Percentiles rank a stretch among this genome's conserved stretches.
Evolutionary conservation across 2,888 invertebrate species (phyloP).

Genomic region (Leptodirus hochenwartii): DNA sequence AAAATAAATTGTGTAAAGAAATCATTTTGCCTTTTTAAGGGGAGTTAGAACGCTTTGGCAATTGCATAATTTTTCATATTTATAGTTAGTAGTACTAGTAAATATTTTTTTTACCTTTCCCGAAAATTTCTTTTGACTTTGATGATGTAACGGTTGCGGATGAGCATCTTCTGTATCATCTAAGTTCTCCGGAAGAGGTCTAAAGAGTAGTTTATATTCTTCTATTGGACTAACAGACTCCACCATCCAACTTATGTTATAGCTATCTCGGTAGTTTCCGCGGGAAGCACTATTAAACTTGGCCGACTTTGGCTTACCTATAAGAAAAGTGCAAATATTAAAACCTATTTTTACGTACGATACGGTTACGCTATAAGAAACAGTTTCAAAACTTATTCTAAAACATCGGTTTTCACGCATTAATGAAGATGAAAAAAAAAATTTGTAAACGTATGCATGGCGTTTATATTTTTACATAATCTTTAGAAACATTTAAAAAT

Average conservation of each 20-base stretch:
- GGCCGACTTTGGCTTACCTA: conserved; percentile 45
- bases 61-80: too few relatives aligned
- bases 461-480: too few relatives aligned
- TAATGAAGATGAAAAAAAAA: too few relatives aligned
- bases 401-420: neutral
- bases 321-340: conserved; percentile 13
- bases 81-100: too few relatives aligned
- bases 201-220: conserved; percentile 45
- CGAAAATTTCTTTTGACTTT: conserved; percentile 25
- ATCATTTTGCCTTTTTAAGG: too few relatives aligned
- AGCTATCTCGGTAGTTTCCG: conserved; percentile 39
- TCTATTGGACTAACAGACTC: conserved; percentile 47
- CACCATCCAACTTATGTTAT: conserved; percentile 49
- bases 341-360: too few relatives aligned
- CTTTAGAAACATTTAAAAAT: too few relatives aligned
- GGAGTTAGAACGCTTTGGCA: too few relatives aligned
- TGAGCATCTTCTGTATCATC: conserved; percentile 24
- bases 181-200: conserved; percentile 34
- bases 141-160: conserved; percentile 28
- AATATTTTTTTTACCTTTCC: conserved; percentile 24
- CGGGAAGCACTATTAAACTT: conserved; percentile 42
- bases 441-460: too few relatives aligned
- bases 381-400: neutral
- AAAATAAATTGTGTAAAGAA: too few relatives aligned
- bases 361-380: neutral